Evolutionary conservation across 2,888 invertebrate species (phyloP), one percentile per base, ranked within the genome.

Genomic region (Tinea semifulvella): DNA sequence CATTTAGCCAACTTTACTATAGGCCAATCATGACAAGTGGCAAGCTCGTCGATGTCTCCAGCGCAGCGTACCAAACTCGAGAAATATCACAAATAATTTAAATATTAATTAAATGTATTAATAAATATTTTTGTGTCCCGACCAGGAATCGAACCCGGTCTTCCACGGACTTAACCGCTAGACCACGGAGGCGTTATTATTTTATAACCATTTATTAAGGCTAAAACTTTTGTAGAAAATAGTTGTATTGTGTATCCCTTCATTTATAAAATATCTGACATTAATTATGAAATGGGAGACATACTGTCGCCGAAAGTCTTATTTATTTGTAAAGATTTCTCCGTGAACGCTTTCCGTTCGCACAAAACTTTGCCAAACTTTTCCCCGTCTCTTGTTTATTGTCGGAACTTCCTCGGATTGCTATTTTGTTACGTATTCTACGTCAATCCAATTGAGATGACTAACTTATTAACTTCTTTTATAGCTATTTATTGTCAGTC

Each of bases 371-470:
- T 40, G 11, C 20, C 11, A 40, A 40, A 40, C 40, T 40, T 40
- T 20, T 14, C 20, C 20, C 77, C 58, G 48, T 53, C 62, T 54
- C 56, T 47, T 69, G 73, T 75, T 73, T 74, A 79, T 79, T 77
- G 77, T 76, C 69, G 66, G 63, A 67, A 74, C 68, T 75, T 76
- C 54, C 64, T 60, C 63, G 59, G 63, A 62, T 67, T 58, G 67
- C 60, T 63, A 71, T 68, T 74, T 70, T 72, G 77, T 74, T 65
- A 57, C 69, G 60, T 64, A 67, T 68, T 68, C 61, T 59, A 64
- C 59, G 63, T 61, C 67, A 65, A 65, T 63, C 66, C 60, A 57
- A 59, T 64, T 67, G 64, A 65, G 68, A 70, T 68, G 74, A 70
- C 61, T 62, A 67, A 77, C 63, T 76, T 71, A 58, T 56, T 63